A percentile compares a stretch with the other conserved stretches of the same genome.
Evolutionary conservation across 2,113 vertebrate genomes (phyloP).

Genomic region (Lepisosteus oculatus): DNA sequence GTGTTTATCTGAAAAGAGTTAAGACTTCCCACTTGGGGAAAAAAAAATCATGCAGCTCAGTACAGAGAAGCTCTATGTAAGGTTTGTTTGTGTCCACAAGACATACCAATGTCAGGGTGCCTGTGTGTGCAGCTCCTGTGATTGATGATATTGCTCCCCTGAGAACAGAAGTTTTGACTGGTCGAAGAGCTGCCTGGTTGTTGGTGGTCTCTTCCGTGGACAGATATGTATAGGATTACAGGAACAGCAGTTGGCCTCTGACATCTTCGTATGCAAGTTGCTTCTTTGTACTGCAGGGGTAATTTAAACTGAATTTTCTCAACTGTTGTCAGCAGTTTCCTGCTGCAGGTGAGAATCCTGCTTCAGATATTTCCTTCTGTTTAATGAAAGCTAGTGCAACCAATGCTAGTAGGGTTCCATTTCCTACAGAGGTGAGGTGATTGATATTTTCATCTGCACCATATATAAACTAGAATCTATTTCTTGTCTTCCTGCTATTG

Average conservation of each 20-base stretch:
- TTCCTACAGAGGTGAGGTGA: too few relatives aligned
- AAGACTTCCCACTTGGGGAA: too few relatives aligned
- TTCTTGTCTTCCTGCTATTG: too few relatives aligned
- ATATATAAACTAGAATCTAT: too few relatives aligned
- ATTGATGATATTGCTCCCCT: constrained; percentile 41
- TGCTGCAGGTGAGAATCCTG: constrained; percentile 25
- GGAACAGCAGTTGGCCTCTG: constrained; percentile 21
- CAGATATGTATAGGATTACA: constrained; percentile 26
- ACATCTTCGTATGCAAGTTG: constrained; percentile 33
- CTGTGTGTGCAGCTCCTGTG: constrained; percentile 23
- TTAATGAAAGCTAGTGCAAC: neutral
- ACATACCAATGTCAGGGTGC: constrained; percentile 18
- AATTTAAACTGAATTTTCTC: constrained; percentile 47
- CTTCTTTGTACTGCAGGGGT: constrained; percentile 33
- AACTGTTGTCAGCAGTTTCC: constrained; percentile 39
- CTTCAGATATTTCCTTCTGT: neutral
- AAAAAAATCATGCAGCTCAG: too few relatives aligned
- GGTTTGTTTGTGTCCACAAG: neutral
- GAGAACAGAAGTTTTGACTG: constrained; percentile 44
- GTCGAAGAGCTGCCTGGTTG: constrained; percentile 23
- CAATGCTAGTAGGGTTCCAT: too few relatives aligned
- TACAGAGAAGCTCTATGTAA: neutral
- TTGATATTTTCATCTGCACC: too few relatives aligned
- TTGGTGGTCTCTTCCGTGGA: constrained; percentile 44
- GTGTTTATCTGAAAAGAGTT: too few relatives aligned